These are phyloP conservation scores for Brachionus koreanus DNA, from an alignment of 1,140 invertebrate genomes.

Conservation along the genomic window DNA sequence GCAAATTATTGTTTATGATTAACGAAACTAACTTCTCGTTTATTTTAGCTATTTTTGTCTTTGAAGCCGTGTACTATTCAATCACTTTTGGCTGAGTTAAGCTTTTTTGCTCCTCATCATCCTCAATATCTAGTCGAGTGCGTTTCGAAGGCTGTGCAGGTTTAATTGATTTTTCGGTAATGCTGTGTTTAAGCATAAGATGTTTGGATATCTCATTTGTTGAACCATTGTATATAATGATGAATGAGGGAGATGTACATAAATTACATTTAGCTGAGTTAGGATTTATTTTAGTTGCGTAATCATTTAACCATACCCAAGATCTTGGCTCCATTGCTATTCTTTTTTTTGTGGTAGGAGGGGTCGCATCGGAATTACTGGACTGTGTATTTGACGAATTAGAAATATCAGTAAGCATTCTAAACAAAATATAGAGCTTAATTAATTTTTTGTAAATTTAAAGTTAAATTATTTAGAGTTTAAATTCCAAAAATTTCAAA, in stretches of 20 bases:
- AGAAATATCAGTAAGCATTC: too few relatives aligned
- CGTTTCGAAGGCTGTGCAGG: neutral
- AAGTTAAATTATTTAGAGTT: too few relatives aligned
- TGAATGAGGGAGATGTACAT: neutral
- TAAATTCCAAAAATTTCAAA: too few relatives aligned
- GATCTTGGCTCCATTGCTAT: slow-evolving; percentile 7
- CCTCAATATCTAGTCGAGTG: neutral
- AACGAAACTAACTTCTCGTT: neutral
- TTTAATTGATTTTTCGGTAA: neutral
- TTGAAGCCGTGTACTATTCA: neutral
- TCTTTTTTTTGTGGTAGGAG: slow-evolving; percentile 21
- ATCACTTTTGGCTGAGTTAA: neutral
- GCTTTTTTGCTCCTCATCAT: neutral
- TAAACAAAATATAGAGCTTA: too few relatives aligned
- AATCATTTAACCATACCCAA: slow-evolving; percentile 29
- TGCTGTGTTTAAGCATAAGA: neutral
- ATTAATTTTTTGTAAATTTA: too few relatives aligned
- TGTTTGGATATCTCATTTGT: neutral
- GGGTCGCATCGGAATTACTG: too few relatives aligned
- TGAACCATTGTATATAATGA: slow-evolving; percentile 1
- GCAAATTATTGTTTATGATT: neutral
- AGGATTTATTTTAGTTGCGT: neutral
- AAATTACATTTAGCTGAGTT: neutral
- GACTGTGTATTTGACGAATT: too few relatives aligned
- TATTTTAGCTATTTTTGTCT: neutral